Base-by-base conservation (phyloP, 30 jellyfish, hydroid and myxozoan species). In the Cassiopea andromeda region DNA sequence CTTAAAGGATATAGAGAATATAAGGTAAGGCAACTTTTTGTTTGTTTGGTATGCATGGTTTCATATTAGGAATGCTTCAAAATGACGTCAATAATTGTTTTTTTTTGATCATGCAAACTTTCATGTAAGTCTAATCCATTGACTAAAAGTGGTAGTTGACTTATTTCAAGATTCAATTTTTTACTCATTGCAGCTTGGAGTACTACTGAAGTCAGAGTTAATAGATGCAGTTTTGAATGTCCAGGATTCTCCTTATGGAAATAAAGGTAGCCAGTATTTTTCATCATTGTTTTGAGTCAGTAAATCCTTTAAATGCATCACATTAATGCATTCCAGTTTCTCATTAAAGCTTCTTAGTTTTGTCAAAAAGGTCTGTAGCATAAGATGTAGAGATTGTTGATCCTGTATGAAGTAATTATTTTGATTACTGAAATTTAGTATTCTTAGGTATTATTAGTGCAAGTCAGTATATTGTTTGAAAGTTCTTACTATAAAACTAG, bases 1-100 rank as follows among this genome's bases (percentile, higher is more conserved):
- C 96, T 95, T 0, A 85, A 87, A 64, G 98, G 92, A 1, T 95
- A 91, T 69, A 85, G 97, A 70, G 97, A 89, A 7, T 88, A 77
- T 84, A 91, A 95, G 98, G 99, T 95, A 77, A 43, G n/a, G 64
- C 10, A 1, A 43, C 1, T 81, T 59, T 16, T 69, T 70, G 69
- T 67, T 16, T 69, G 66, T 54, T 64, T 75, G 46, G 73, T 0
- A 12, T 75, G 47, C 45, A 72, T 17, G 13, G 13, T 46, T 27
- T 27, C 38, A 27, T 27, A 27, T 27, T 27, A 27, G 38, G 38
- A 27, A 27, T 27, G 38, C 38, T 27, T 27, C 38, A 27, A 27
- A 27, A 27, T 27, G 38, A 27, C 0, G 38, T 27, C 38, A 27
- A 27, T 27, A 27, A 27, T 27, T 27, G 38, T 27, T 27, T 27